These are phyloP conservation scores for Leucophora obtusa DNA, from an alignment of 2,888 invertebrate genomes.

Conservation along the genomic window DNA sequence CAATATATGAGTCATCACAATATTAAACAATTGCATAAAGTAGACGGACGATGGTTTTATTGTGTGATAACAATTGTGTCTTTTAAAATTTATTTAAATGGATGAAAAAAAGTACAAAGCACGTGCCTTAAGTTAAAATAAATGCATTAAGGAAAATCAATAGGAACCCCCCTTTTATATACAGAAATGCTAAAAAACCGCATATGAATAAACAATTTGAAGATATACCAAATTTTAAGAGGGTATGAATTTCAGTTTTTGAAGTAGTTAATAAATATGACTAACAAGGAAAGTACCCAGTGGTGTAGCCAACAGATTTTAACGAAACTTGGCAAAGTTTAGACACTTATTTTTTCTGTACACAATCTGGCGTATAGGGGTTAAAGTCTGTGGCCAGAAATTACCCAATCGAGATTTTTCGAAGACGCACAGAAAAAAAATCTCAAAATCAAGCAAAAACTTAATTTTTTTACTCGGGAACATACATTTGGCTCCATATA, in stretches of 20 bases:
- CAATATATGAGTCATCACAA: constrained; percentile 56
- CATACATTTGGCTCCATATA: too few relatives aligned
- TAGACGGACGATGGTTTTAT: neutral
- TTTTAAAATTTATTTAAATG: constrained; percentile 18
- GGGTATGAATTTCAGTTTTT: constrained; percentile 29
- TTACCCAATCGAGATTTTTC: too few relatives aligned
- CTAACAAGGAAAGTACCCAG: too few relatives aligned
- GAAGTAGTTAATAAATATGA: neutral
- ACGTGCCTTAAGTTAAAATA: constrained; percentile 43
- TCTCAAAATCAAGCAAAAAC: too few relatives aligned
- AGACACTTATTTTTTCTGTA: too few relatives aligned
- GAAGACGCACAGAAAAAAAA: too few relatives aligned
- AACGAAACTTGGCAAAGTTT: too few relatives aligned
- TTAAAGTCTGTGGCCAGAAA: too few relatives aligned
- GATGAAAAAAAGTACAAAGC: constrained; percentile 15
- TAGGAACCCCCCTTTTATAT: neutral
- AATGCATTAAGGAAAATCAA: constrained; percentile 18
- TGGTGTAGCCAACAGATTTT: too few relatives aligned
- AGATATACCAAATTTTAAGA: constrained; percentile 3
- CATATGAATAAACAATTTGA: constrained; percentile 23
- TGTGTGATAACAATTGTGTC: constrained; percentile 6
- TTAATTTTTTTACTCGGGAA: too few relatives aligned
- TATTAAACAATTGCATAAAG: constrained; percentile 27
- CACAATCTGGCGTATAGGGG: too few relatives aligned
- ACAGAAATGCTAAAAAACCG: neutral